Evolutionary conservation across 2,797 vertebrate genomes (phyloP).

Genomic region (Rhadinocentrus ornatus): DNA sequence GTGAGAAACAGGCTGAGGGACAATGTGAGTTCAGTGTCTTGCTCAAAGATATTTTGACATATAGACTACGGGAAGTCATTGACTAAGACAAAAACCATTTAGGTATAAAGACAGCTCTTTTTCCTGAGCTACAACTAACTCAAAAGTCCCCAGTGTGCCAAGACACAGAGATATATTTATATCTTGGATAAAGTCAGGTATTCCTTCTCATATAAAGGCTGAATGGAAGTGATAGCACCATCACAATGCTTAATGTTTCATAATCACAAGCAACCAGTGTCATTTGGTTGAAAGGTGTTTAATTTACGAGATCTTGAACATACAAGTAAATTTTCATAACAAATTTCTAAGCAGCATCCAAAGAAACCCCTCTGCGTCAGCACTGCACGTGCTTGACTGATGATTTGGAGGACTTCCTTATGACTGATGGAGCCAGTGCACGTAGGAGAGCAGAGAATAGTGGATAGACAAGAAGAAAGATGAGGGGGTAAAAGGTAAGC

Average conservation of each 20-base stretch:
- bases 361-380: slow-evolving; percentile 44
- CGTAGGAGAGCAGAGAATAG: slow-evolving; percentile 41
- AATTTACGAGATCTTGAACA: slow-evolving; percentile 12
- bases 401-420: slow-evolving; percentile 66
- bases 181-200: not conserved
- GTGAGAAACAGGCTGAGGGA: no score
- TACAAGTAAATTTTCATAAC: slow-evolving; percentile 39
- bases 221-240: not conserved
- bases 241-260: not conserved
- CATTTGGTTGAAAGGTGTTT: not conserved
- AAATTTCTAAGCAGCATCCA: slow-evolving; percentile 22
- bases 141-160: no score
- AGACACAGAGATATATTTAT: no score
- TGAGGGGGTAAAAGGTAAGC: slow-evolving; percentile 44
- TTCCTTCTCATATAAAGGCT: no score
- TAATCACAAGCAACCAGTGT: not conserved
- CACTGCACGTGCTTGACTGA: slow-evolving; percentile 60
- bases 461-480: slow-evolving; percentile 28
- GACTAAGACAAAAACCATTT: not conserved
- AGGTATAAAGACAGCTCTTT: not conserved
- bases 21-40: no score
- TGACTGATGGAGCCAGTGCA: slow-evolving; percentile 60
- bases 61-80: not conserved
- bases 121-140: not conserved
- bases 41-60: no score